phyloP scores from a whole-genome alignment of 2,797 vertebrate species.

The Potorous gilbertii region DNA sequence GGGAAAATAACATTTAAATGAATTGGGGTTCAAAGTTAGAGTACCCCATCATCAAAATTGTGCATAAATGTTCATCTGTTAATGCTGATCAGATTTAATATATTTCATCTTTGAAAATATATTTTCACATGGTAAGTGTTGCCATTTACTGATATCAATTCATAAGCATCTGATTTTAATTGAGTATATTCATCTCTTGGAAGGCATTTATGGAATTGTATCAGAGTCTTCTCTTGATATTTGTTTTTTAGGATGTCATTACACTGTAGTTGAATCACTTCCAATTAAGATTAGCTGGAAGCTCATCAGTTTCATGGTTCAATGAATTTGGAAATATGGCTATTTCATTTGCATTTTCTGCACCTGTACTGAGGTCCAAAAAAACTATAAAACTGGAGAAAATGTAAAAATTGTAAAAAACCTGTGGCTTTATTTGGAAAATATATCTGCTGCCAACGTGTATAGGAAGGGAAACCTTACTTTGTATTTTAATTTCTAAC shows the following conservation, averaged over 20 bases:
- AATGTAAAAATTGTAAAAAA: neutral
- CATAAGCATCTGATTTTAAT: neutral
- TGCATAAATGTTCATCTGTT: neutral
- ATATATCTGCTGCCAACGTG: neutral
- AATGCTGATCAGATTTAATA: neutral
- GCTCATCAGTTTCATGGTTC: neutral
- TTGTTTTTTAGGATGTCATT: neutral
- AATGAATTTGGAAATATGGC: neutral
- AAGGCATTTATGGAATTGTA: neutral
- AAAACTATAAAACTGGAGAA: too few species aligned
- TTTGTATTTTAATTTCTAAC: neutral
- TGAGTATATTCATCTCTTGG: neutral
- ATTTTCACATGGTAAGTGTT: neutral
- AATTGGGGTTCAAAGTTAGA: neutral
- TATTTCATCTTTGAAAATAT: neutral
- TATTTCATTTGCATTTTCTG: neutral
- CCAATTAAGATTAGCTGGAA: neutral
- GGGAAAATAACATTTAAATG: neutral
- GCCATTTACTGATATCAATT: neutral
- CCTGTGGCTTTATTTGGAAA: neutral
- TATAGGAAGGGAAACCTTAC: neutral
- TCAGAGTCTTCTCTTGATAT: neutral
- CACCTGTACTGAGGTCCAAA: too few species aligned
- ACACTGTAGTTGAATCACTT: neutral
- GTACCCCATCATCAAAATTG: neutral